A percentile compares a stretch with the other conserved stretches of the same genome.
phyloP scores from a whole-genome alignment of 1,140 invertebrate species.

The Trichonephila inaurata region DNA sequence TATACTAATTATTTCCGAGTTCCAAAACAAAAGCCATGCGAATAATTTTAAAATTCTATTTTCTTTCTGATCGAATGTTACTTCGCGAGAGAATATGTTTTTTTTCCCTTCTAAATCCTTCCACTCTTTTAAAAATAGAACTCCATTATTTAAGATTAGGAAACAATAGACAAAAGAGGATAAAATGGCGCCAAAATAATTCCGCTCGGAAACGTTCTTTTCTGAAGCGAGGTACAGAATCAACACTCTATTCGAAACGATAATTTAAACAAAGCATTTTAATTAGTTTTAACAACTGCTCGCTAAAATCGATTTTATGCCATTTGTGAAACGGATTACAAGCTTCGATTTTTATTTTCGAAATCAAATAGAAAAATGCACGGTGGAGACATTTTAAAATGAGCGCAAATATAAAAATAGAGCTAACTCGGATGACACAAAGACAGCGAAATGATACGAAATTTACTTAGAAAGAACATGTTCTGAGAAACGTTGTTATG shows the following conservation, averaged over 20 bases:
- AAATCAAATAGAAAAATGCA: not conserved
- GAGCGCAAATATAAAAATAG: too few relatives aligned
- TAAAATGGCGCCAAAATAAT: conserved; percentile 8
- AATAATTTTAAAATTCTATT: not conserved
- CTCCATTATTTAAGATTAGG: not conserved
- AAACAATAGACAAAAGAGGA: not conserved
- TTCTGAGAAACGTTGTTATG: too few relatives aligned
- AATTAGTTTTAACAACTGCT: not conserved
- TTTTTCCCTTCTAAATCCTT: not conserved
- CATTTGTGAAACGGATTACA: not conserved
- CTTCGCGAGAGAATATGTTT: not conserved
- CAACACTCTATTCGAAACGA: not conserved
- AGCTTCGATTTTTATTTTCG: not conserved
- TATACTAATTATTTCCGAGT: too few relatives aligned
- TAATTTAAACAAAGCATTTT: not conserved
- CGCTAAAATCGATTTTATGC: not conserved
- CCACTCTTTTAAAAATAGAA: not conserved
- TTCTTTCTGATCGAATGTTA: not conserved
- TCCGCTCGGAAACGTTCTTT: not conserved
- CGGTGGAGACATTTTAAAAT: not conserved
- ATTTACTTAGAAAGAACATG: too few relatives aligned
- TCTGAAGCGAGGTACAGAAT: not conserved
- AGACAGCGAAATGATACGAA: too few relatives aligned
- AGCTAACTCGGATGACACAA: too few relatives aligned
- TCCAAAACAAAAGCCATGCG: not conserved